A percentile compares a stretch with the other conserved stretches of the same genome.
phyloP scores from a whole-genome alignment of 2,797 vertebrate genomes.

The Rousettus madagascariensis region DNA sequence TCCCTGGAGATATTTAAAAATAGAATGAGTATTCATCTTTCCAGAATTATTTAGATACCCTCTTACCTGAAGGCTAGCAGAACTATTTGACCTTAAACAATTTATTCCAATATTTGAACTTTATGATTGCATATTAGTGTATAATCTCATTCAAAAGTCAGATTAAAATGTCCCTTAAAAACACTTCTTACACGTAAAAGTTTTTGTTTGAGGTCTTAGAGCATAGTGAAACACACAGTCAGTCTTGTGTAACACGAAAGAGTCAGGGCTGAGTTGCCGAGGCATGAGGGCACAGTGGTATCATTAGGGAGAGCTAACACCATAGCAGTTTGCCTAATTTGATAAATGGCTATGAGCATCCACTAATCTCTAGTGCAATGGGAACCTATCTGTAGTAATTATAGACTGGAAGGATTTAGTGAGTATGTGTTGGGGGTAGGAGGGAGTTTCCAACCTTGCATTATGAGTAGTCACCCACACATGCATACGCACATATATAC shows the following conservation, averaged over 20 bases:
- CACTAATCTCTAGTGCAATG: conserved; percentile 59
- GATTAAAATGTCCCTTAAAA: conserved; percentile 23
- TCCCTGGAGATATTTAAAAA: background rate
- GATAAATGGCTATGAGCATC: conserved; percentile 65
- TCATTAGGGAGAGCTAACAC: conserved; percentile 29
- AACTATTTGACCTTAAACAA: background rate
- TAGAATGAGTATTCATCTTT: background rate
- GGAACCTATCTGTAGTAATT: conserved; percentile 62
- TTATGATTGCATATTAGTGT: background rate
- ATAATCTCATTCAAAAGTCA: background rate
- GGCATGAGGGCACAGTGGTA: background rate
- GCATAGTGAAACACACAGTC: background rate
- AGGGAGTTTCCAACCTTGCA: background rate
- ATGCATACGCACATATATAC: too few species aligned
- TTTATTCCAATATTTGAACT: background rate
- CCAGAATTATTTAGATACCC: background rate
- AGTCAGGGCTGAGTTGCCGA: background rate
- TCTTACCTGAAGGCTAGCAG: background rate
- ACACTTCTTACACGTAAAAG: background rate
- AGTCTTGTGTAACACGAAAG: fast-evolving
- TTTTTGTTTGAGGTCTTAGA: background rate
- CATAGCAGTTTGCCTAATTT: conserved; percentile 62
- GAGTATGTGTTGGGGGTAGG: background rate
- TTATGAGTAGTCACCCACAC: background rate
- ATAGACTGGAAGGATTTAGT: background rate